Evolutionary conservation across 2,113 vertebrate species (phyloP), one percentile per base, ranked within the genome.

Genomic region (Calidris pugnax): DNA sequence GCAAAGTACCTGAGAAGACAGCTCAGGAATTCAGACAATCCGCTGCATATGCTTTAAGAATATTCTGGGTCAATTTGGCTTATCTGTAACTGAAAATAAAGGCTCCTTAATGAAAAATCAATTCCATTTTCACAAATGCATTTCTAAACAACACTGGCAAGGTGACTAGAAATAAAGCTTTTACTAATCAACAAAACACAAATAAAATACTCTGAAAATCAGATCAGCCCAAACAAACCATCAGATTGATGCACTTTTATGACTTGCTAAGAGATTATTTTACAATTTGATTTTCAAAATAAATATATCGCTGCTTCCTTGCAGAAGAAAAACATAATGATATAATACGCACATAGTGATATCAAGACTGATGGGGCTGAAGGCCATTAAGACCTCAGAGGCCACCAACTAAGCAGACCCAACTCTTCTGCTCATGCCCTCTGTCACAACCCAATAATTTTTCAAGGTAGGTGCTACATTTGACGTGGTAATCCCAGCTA

Each of bases 1-100:
- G 97, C 97, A 96, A 98, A 98, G 90, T 97, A 97, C 94, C 97
- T 98, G 96, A 96, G 95, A 95, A n/a, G 88, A 95, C 96, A 96
- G 78, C 20, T 95, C 95, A 95, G 94, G 97, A 97, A 98, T 97
- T 96, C 92, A 93, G 82, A 94, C 89, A 91, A 97, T 90, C 89
- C 4, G 5, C 87, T 93, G 94, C 95, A 97, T 95, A 95, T 75
- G 96, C 83, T 95, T 97, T 88, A 96, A 90, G 95, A 97, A 97
- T 97, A 95, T 92, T 92, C 91, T 75, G 45, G 80, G 93, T 98
- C 95, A 92, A 86, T 97, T 85, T 96, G 86, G 86, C 83, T 97
- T 97, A 97, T 95, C 95, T 69, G 11, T 81, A 90, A 85, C 62
- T 5, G 39, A 96, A 97, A 97, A 93, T 85, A 97, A 97, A 96